Base-by-base conservation (phyloP, 2,888 invertebrate species). In the Callinectes sapidus region DNA sequence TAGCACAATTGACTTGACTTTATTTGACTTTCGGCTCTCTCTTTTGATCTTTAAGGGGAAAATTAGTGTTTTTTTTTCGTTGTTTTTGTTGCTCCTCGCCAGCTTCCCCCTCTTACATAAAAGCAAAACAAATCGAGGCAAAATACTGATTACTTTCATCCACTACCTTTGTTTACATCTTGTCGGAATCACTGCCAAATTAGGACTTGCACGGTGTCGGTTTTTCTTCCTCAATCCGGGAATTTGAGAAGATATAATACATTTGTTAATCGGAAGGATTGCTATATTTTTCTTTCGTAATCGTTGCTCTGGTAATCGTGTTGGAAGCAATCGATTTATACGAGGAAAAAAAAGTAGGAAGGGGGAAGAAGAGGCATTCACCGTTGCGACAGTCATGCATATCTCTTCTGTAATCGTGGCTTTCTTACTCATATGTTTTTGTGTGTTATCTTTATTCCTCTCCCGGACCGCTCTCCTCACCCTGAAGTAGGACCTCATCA, bases 371-470 rank as follows among this genome's bases (percentile, higher is more conserved):
- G 61, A 61, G 61, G 61, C 3, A 28, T 71, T 71, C n/a, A 28
- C 71, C 71, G 61, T 61, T 23, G 61, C 23, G 23, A 18, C 23
- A 61, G 23, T 18, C 61, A 61, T 23, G 18, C 61, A 18, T 61
- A 71, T 71, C 28, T 28, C 0, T 23, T 28, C n/a, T 71, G 28
- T 71, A 71, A 71, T 71, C 71, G 10, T 71, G 5, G 10, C 23
- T 28, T 71, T 71, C 71, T 71, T 71, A n/a, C n/a, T n/a, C 48
- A 18, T 87, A 42, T 87, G 28, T n/a, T 87, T 28, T 87, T 28
- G 28, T n/a, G n/a, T 10, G 28, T 71, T 89, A 55, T 54, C 89
- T 89, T 61, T 61, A 32, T 2, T 10, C 55, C 55, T 54, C n/a
- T 2, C 32, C 18, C 8, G 8, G 18, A 61, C 55, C 55, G 54